Base-by-base conservation (phyloP, 2,888 invertebrate genomes). In the Osmoderma eremita region DNA sequence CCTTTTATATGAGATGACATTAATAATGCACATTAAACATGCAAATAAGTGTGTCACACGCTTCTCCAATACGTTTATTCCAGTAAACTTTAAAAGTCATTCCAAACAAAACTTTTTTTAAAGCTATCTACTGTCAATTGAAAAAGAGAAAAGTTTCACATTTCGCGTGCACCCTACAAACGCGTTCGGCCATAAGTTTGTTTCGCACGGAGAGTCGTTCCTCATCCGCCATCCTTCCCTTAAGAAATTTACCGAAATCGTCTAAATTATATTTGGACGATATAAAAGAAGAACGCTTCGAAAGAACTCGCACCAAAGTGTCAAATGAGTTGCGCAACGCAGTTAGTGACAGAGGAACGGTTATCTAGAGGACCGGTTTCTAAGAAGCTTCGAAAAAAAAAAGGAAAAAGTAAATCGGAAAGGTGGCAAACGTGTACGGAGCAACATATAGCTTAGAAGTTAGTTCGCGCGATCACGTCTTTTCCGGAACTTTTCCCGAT, bases 401-500 rank as follows among this genome's bases (percentile, higher is more conserved):
- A 24, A 8, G 13, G 30, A 15, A 36, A 15, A 51, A 30, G 24
- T 51, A 18, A 17, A 12, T 17, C 36, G 10, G 38, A 53, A 12
- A 42, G 22, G 17, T 63, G 51, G 48, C 30, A 24, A 38, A 54
- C 39, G 61, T 53, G 38, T 58, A 65, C 53, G 24, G 58, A 63
- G 73, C 67, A 68, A 68, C 77, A 76, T 69, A 76, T 74, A 76
- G 74, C 70, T 75, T 76, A 78, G 77, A 76, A 77, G 78, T 79
- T 79, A 79, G 78, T 10, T 74, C 75, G 76, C 77, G 78, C 76
- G 73, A 70, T 75, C 77, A 78, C 78, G 78, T 78, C 77, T 24
- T 24, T 3, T 76, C 66, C 48, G 71, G 79, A 80, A 80, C 75
- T 79, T 80, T 78, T 72, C 69, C 67, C 54, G 67, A 15, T 24